Evolutionary conservation across 2,113 vertebrate species (phyloP).

Genomic region (Nesogale talazaci): DNA sequence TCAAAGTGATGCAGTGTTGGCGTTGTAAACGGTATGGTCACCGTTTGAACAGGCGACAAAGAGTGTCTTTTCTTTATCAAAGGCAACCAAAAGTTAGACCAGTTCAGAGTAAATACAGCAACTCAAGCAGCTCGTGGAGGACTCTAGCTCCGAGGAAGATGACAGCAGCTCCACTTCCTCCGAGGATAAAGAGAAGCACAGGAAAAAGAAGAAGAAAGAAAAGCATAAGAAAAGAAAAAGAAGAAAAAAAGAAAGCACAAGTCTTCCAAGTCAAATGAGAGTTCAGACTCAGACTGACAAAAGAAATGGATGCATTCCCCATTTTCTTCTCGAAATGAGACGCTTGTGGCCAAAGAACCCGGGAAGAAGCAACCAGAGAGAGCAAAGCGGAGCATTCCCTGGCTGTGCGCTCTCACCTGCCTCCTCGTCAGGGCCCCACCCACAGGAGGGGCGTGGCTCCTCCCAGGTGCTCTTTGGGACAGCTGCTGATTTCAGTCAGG

Average conservation of each 20-base stretch:
- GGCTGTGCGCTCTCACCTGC: neutral
- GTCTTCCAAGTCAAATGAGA: slow-evolving; percentile 86
- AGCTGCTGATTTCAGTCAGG: neutral
- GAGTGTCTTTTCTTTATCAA: slow-evolving; percentile 99
- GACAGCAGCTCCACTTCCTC: slow-evolving; percentile 87
- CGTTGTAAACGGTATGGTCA: slow-evolving; percentile 97
- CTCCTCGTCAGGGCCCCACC: neutral
- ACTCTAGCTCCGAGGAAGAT: slow-evolving; percentile 92
- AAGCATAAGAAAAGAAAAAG: slow-evolving; percentile 86
- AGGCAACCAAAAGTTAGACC: slow-evolving; percentile 98
- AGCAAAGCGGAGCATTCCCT: neutral
- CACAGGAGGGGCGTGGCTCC: too few species aligned
- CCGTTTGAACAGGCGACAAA: slow-evolving; percentile 95
- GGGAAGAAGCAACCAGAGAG: slow-evolving; percentile 33
- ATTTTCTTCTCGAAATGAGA: too few species aligned
- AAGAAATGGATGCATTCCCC: too few species aligned
- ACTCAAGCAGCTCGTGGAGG: slow-evolving; percentile 93
- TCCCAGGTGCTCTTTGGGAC: neutral
- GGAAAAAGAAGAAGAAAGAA: slow-evolving; percentile 90
- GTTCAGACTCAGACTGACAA: too few species aligned
- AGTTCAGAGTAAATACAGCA: slow-evolving; percentile 98
- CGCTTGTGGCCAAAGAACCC: slow-evolving; percentile 62
- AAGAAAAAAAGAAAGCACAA: slow-evolving; percentile 87
- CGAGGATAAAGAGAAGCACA: too few species aligned
- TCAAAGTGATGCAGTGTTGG: too few species aligned